Conservation (phyloP, 92 coral and sea anemone species). For the Zoanthus sociatus region DNA sequence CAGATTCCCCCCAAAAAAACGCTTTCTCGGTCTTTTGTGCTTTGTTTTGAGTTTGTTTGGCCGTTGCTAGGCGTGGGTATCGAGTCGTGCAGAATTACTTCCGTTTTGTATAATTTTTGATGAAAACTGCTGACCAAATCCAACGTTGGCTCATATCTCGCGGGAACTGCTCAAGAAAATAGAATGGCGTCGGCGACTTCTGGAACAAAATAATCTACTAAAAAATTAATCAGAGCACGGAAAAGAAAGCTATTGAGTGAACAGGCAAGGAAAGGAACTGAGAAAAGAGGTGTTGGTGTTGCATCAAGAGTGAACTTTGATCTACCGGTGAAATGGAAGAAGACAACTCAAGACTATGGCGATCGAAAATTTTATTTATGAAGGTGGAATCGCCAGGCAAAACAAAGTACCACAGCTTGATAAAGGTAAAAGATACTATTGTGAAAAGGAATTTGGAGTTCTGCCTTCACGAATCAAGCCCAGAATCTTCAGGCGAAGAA, state of each 20-base stretch:
- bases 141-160: background rate
- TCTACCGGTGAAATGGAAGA: conserved; percentile 56
- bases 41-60: conserved; percentile 7
- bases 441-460: background rate
- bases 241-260: conserved; percentile 21
- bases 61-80: background rate
- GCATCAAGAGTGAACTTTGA: conserved; percentile 37
- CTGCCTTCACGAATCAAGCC: background rate
- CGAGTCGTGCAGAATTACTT: background rate
- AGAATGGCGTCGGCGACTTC: background rate
- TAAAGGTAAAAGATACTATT: background rate
- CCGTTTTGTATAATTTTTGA: background rate
- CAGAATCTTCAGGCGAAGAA: background rate
- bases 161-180: background rate
- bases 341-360: background rate
- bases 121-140: background rate
- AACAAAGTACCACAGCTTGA: background rate
- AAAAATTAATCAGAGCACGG: background rate
- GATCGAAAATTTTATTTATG: background rate
- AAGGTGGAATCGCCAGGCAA: conserved; percentile 37
- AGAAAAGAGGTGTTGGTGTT: conserved; percentile 45
- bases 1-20: no score
- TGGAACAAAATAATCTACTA: background rate
- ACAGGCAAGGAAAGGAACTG: conserved; percentile 43
- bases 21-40: no score